Evolutionary conservation across 2,888 invertebrate species (phyloP).

Genomic region (Pseudococcus jackbeardsleyi): DNA sequence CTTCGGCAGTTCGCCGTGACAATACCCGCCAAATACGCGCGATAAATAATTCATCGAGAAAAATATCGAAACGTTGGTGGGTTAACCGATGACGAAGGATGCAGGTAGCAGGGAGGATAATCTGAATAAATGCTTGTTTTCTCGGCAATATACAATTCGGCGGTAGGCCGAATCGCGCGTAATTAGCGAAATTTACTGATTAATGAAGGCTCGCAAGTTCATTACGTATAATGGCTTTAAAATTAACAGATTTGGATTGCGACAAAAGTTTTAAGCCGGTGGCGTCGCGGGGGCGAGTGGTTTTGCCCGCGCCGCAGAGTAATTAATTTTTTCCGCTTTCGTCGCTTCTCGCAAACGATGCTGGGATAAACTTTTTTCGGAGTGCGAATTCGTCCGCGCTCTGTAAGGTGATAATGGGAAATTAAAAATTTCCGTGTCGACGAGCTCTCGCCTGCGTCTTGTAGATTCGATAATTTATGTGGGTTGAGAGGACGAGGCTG

Average conservation of each 20-base stretch:
- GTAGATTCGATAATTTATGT: too few relatives aligned
- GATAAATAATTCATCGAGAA: constrained; percentile 35
- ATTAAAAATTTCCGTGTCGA: constrained; percentile 19
- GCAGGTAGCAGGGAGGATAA: neutral
- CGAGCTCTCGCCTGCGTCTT: too few relatives aligned
- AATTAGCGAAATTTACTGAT: constrained; percentile 49
- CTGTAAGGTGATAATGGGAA: constrained; percentile 21
- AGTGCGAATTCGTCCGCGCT: neutral
- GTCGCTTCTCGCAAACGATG: neutral
- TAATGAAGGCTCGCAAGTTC: constrained; percentile 40
- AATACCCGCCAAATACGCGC: neutral
- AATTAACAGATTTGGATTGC: constrained; percentile 48
- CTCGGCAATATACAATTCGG: neutral
- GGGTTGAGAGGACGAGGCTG: too few relatives aligned
- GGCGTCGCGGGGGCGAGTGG: neutral
- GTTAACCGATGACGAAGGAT: neutral
- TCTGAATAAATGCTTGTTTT: constrained; percentile 15
- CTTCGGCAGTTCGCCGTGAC: neutral
- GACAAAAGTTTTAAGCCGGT: constrained; percentile 34
- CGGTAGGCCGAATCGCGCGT: constrained; percentile 15
- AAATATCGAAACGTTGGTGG: constrained; percentile 9
- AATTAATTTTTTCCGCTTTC: constrained; percentile 2
- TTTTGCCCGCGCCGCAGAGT: constrained; percentile 3
- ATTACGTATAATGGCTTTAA: constrained; percentile 39
- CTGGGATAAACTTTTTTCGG: neutral